Base-by-base conservation (phyloP, 2,113 vertebrate genomes). In the Podilymbus podiceps region DNA sequence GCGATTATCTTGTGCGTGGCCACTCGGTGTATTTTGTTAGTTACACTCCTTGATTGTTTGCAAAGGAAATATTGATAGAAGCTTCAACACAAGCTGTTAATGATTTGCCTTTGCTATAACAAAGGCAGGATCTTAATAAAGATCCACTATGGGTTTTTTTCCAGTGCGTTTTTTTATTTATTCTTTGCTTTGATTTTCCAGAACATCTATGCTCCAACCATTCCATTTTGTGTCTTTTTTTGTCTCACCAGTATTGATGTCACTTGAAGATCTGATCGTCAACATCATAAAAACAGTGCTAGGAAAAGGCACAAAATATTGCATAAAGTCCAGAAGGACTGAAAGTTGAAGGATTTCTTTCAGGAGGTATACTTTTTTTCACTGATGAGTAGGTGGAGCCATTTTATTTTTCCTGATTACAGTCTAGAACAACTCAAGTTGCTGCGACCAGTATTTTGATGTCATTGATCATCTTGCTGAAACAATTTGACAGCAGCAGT, bases 181-280 rank as follows among this genome's bases (percentile, higher is more conserved):
- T 85, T 60, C 46, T 91, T 92, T 66, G 58, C 71, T 91, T 91
- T 73, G 66, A 85, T 74, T 96, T 94, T 92, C 73, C 86, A 89
- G 56, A 85, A 72, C 14, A 31, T 42, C 53, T 78, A n/a, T 53
- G 52, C 68, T 84, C 79, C 69, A 90, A 86, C 38, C 18, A 56
- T 49, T 87, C 63, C 11, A 25, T 84, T 91, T 95, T n/a, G 53
- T 76, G 83, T 69, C 67, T 74, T 40, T 42, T 93, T 95, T 88
- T 85, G 33, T 75, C 80, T 66, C 86, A 76, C 53, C 66, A 89
- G 76, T 64, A 58, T 35, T 58, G 42, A 83, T 82, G 86, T 79
- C 89, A 79, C 58, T 94, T 62, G 77, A 55, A 85, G 71, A 88
- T 52, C 49, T 67, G 63, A 67, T 46, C 1, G 3, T 63, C 81